Evolutionary conservation across 1,140 invertebrate genomes (phyloP).

Genomic region (Bacillus rossius): DNA sequence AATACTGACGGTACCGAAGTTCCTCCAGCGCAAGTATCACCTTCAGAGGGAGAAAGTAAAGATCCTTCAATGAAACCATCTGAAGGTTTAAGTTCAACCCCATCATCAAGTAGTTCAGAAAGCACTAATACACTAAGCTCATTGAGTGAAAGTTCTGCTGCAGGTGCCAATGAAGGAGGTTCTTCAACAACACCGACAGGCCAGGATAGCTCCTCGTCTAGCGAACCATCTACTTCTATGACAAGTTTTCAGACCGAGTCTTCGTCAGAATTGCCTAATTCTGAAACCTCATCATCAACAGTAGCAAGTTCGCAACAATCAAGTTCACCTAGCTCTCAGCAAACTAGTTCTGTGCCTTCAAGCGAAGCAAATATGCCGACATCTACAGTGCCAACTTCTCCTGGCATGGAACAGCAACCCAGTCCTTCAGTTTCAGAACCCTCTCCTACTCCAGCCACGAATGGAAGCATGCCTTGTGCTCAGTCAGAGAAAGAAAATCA

Average conservation of each 20-base stretch:
- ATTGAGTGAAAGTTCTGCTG: no score
- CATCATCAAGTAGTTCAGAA: slow-evolving; percentile 7
- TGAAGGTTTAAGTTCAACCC: slow-evolving; percentile 17
- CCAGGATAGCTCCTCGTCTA: neutral
- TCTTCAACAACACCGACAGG: neutral
- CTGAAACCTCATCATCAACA: no score
- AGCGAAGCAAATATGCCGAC: neutral
- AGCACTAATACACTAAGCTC: no score
- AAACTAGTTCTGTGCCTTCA: neutral
- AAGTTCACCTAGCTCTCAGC: no score
- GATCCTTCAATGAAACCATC: neutral
- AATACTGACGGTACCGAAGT: neutral
- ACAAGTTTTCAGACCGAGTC: no score
- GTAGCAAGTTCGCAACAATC: no score
- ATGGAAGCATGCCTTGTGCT: slow-evolving; percentile 17
- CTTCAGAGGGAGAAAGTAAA: no score
- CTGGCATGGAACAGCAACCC: neutral
- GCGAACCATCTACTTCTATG: neutral
- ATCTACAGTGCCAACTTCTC: neutral
- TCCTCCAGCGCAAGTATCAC: no score
- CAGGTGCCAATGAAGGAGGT: no score
- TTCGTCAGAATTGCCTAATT: no score
- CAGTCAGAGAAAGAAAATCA: slow-evolving; percentile 22
- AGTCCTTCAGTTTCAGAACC: slow-evolving; percentile 13
- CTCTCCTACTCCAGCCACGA: slow-evolving; percentile 11